phyloP scores from a whole-genome alignment of 2,888 invertebrate species.

The Plusia festucae region DNA sequence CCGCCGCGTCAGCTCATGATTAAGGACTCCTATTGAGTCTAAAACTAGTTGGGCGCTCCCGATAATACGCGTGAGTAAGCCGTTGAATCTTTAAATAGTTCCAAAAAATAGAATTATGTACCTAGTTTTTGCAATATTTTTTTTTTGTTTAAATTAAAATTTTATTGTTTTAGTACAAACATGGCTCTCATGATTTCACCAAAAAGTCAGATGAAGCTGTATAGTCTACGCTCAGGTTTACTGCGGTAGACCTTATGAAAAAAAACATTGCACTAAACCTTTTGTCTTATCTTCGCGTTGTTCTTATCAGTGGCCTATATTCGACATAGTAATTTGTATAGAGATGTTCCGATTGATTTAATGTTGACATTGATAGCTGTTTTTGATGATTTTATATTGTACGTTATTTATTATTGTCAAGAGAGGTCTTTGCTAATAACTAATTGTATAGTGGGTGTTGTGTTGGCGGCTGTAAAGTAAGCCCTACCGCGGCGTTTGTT shows the following conservation, averaged over 20 bases:
- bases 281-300: not conserved
- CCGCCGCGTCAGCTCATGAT: no score
- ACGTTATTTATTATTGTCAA: conserved; percentile 8
- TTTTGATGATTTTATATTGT: conserved; percentile 15
- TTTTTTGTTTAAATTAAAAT: no score
- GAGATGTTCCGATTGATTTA: conserved; percentile 60
- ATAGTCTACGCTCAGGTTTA: no score
- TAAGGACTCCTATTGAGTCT: no score
- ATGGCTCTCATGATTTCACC: no score
- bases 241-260: not conserved
- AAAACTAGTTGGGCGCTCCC: no score
- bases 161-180: no score
- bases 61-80: no score
- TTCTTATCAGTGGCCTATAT: conserved; percentile 40
- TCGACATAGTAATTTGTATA: conserved; percentile 43
- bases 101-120: no score
- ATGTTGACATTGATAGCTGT: conserved; percentile 49
- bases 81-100: no score
- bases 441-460: not conserved
- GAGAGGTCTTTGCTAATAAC: conserved; percentile 3
- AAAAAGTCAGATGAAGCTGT: no score
- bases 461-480: not conserved
- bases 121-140: no score
- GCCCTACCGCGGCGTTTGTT: conserved; percentile 3
- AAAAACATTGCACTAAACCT: conserved; percentile 14